Percentiles rank a stretch among this genome's conserved stretches.
These are phyloP conservation scores for Athene noctua DNA, from an alignment of 2,113 vertebrate genomes.

Conservation along the genomic window DNA sequence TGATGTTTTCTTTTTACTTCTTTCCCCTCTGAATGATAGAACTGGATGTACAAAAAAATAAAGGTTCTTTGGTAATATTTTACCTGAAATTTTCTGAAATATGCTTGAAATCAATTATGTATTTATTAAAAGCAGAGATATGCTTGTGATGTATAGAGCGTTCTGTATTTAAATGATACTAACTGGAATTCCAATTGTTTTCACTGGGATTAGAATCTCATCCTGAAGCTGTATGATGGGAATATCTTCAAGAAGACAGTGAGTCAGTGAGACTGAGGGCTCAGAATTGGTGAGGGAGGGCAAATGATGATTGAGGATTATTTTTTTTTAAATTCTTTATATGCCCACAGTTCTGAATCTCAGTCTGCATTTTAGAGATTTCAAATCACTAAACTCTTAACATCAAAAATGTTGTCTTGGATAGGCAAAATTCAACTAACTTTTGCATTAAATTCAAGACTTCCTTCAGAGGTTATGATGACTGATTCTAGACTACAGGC, in stretches of 20 bases:
- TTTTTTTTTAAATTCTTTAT: not conserved
- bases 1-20: not conserved
- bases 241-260: not conserved
- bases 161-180: not conserved
- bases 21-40: not conserved
- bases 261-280: not conserved
- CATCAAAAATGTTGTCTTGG: not conserved
- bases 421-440: not conserved
- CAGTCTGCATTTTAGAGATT: not conserved
- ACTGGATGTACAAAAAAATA: not conserved
- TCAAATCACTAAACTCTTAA: not conserved
- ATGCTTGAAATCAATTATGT: not conserved
- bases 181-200: not conserved
- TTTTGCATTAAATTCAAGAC: not conserved
- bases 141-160: not conserved
- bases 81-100: not conserved
- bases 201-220: not conserved
- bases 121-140: not conserved
- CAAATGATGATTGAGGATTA: not conserved
- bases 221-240: not conserved
- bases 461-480: not conserved
- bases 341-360: not conserved
- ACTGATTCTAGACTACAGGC: not conserved
- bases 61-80: not conserved
- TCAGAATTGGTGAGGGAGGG: not conserved